These are phyloP conservation scores for Reinhardtius hippoglossoides DNA, from an alignment of 2,113 vertebrate species.

Conservation along the genomic window DNA sequence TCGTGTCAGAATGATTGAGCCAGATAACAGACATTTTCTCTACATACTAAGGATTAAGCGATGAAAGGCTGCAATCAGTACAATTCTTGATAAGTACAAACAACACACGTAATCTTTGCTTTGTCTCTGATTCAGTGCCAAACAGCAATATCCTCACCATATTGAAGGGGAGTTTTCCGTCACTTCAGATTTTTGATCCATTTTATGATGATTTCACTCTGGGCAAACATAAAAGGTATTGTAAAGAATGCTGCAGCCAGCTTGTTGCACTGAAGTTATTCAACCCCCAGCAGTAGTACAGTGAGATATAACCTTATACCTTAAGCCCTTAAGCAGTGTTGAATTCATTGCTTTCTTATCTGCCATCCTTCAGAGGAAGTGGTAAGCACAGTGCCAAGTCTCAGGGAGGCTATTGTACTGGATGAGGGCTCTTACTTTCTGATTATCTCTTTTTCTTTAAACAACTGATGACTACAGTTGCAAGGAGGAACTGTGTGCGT, in stretches of 20 bases:
- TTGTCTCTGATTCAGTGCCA: slow-evolving; percentile 10
- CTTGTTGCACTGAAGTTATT: not conserved
- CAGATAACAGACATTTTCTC: slow-evolving; percentile 24
- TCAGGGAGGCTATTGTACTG: slow-evolving; percentile 49
- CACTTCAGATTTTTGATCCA: not conserved
- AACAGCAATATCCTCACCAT: slow-evolving; percentile 14
- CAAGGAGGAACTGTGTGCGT: not conserved
- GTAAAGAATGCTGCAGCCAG: slow-evolving; percentile 8
- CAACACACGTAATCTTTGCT: slow-evolving; percentile 2
- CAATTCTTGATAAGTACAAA: slow-evolving; percentile 17
- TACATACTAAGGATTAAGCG: slow-evolving; percentile 8
- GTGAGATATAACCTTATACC: not conserved
- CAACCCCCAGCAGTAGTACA: slow-evolving; percentile 4
- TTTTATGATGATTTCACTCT: slow-evolving; percentile 18
- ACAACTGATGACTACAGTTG: slow-evolving; percentile 39
- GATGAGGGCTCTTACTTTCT: not conserved
- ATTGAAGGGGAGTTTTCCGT: slow-evolving; percentile 8
- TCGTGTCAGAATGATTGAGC: slow-evolving; percentile 20
- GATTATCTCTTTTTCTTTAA: not conserved
- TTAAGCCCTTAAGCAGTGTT: slow-evolving; percentile 5
- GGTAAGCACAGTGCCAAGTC: slow-evolving; percentile 31
- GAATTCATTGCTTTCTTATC: slow-evolving; percentile 55
- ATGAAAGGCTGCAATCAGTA: slow-evolving; percentile 31
- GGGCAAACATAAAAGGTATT: not conserved
- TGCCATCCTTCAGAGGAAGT: slow-evolving; percentile 61